These are phyloP conservation scores for Tinea semifulvella DNA, from an alignment of 2,888 invertebrate species.

Conservation along the genomic window DNA sequence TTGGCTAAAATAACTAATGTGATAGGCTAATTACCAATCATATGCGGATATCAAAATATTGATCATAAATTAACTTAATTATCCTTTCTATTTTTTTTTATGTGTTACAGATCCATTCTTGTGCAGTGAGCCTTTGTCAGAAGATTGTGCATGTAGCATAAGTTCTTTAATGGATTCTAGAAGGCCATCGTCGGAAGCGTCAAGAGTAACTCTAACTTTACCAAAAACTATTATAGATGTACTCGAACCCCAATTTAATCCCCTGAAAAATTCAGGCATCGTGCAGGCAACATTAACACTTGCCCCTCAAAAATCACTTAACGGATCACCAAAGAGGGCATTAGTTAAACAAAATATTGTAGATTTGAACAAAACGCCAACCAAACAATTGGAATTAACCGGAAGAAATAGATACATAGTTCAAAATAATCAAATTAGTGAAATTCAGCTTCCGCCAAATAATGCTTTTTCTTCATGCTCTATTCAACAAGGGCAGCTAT, in stretches of 20 bases:
- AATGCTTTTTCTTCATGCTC: slow-evolving; percentile 49
- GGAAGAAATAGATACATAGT: slow-evolving; percentile 61
- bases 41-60: background rate
- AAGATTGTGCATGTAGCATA: slow-evolving; percentile 75
- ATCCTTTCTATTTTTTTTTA: background rate
- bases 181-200: slow-evolving; percentile 65
- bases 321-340: slow-evolving; percentile 56
- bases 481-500: slow-evolving; percentile 52
- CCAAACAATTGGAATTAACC: slow-evolving; percentile 56
- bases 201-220: slow-evolving; percentile 60
- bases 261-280: slow-evolving; percentile 57
- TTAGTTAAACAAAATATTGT: slow-evolving; percentile 52
- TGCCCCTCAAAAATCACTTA: slow-evolving; percentile 63
- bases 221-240: slow-evolving; percentile 62
- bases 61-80: background rate
- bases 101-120: slow-evolving; percentile 60
- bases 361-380: slow-evolving; percentile 47
- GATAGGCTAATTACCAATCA: too few relatives aligned
- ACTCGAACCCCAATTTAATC: slow-evolving; percentile 64
- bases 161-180: slow-evolving; percentile 72
- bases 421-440: slow-evolving; percentile 62
- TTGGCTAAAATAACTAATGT: too few relatives aligned
- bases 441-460: slow-evolving; percentile 57
- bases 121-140: slow-evolving; percentile 57
- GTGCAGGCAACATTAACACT: slow-evolving; percentile 73